Conservation (phyloP, 2,888 invertebrate species). For the Luperina testacea region DNA sequence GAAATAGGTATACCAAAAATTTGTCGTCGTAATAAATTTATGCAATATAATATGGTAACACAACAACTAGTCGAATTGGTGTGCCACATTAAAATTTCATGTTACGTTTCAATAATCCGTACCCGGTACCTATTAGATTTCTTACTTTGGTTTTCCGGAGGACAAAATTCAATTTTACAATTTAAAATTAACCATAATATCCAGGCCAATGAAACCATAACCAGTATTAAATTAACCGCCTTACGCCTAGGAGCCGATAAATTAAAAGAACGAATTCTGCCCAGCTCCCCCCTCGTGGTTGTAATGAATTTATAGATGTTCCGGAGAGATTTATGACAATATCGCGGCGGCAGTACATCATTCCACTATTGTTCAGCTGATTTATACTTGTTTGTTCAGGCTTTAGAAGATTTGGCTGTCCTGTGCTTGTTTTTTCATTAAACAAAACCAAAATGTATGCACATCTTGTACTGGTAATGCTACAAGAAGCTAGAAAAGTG, state of each 20-base stretch:
- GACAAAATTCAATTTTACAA: background rate
- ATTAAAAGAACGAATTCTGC: constrained; percentile 60
- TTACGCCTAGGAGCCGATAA: constrained; percentile 46
- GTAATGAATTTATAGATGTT: constrained; percentile 63
- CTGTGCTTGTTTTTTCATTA: background rate
- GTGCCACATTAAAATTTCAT: background rate
- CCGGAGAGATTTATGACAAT: constrained; percentile 52
- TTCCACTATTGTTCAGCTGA: constrained; percentile 38
- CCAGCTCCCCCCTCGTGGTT: constrained; percentile 47
- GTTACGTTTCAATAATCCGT: background rate
- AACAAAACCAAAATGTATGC: background rate
- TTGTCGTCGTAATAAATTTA: no score
- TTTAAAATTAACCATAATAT: constrained; percentile 29
- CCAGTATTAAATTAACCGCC: constrained; percentile 26
- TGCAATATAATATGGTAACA: background rate
- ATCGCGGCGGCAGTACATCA: constrained; percentile 39
- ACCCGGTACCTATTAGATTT: no score
- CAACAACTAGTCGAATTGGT: background rate
- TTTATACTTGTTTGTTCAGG: constrained; percentile 48
- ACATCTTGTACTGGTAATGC: background rate
- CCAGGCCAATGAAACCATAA: constrained; percentile 15
- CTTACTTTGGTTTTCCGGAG: background rate
- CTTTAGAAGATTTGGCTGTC: background rate
- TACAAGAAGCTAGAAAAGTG: background rate
- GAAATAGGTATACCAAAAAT: no score